A percentile compares a stretch with the other conserved stretches of the same genome.
Evolutionary conservation across 2,888 invertebrate species (phyloP).

Genomic region (Diloba caeruleocephala): DNA sequence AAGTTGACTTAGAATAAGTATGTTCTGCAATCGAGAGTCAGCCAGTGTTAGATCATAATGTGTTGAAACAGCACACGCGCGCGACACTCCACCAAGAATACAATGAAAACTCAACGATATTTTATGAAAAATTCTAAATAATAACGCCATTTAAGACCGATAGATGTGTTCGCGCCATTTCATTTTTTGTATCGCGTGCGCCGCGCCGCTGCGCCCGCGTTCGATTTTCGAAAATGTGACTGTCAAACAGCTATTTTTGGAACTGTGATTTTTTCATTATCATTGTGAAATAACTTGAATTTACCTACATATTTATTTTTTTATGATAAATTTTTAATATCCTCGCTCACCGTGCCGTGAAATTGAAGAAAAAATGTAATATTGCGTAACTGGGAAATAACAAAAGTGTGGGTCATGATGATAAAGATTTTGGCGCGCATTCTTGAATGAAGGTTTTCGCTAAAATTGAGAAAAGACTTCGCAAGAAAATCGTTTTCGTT

Average conservation of each 20-base stretch:
- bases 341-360: conserved; percentile 67
- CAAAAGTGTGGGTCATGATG: conserved; percentile 62
- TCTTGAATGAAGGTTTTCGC: conserved; percentile 36
- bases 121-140: conserved; percentile 54
- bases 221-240: conserved; percentile 67
- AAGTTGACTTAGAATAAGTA: conserved; percentile 90
- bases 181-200: conserved; percentile 49
- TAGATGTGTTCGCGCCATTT: conserved; percentile 62
- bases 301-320: conserved; percentile 46
- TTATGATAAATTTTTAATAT: conserved; percentile 57
- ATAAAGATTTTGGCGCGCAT: conserved; percentile 58
- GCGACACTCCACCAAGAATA: conserved; percentile 72
- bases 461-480: conserved; percentile 36
- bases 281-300: conserved; percentile 50
- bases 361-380: conserved; percentile 76
- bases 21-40: conserved; percentile 88
- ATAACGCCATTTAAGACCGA: conserved; percentile 48
- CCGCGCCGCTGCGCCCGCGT: conserved; percentile 44
- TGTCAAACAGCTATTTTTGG: conserved; percentile 57
- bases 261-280: conserved; percentile 51
- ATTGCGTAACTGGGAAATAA: conserved; percentile 70
- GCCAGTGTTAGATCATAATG: conserved; percentile 89
- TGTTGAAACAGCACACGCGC: conserved; percentile 88
- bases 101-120: conserved; percentile 75
- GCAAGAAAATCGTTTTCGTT: conserved; percentile 18